These are phyloP conservation scores for Etheostoma cragini DNA, from an alignment of 2,113 vertebrate genomes.

Conservation along the genomic window DNA sequence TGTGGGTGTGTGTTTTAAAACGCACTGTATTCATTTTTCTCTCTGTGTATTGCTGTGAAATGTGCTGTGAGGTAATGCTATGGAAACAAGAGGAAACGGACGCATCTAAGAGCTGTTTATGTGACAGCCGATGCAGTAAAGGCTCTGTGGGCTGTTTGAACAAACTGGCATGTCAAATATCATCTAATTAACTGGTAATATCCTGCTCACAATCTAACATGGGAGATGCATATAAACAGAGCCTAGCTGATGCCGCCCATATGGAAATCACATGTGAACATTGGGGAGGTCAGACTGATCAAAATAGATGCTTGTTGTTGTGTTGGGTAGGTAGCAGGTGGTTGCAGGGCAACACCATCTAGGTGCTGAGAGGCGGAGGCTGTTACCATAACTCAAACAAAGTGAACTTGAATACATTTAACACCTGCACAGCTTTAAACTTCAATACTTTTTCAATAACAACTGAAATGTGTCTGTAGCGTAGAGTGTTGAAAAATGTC, in stretches of 20 bases:
- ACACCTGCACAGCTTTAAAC: neutral
- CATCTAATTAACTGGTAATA: slow-evolving; percentile 63
- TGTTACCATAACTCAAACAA: slow-evolving; percentile 30
- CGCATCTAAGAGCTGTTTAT: slow-evolving; percentile 29
- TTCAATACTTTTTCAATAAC: neutral
- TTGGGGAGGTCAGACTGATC: slow-evolving; percentile 53
- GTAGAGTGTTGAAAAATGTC: neutral
- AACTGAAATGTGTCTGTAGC: neutral
- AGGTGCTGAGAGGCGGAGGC: slow-evolving; percentile 28
- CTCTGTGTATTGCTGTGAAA: slow-evolving; percentile 1
- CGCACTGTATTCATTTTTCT: neutral
- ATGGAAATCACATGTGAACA: slow-evolving; percentile 33
- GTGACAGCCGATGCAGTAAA: slow-evolving; percentile 35
- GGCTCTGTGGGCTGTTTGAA: slow-evolving; percentile 57
- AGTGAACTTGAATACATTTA: slow-evolving; percentile 1
- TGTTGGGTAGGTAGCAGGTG: slow-evolving; percentile 61
- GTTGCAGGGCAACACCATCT: slow-evolving; percentile 42
- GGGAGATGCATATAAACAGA: slow-evolving; percentile 15
- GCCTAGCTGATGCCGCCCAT: slow-evolving; percentile 13
- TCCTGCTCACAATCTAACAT: slow-evolving; percentile 54
- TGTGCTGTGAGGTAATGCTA: neutral
- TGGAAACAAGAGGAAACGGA: slow-evolving; percentile 33
- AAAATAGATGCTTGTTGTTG: slow-evolving; percentile 64
- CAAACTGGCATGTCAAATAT: slow-evolving; percentile 59
- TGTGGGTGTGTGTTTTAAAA: neutral